phyloP scores from a whole-genome alignment of 2,888 invertebrate species.

The Drosophila neutralis region DNA sequence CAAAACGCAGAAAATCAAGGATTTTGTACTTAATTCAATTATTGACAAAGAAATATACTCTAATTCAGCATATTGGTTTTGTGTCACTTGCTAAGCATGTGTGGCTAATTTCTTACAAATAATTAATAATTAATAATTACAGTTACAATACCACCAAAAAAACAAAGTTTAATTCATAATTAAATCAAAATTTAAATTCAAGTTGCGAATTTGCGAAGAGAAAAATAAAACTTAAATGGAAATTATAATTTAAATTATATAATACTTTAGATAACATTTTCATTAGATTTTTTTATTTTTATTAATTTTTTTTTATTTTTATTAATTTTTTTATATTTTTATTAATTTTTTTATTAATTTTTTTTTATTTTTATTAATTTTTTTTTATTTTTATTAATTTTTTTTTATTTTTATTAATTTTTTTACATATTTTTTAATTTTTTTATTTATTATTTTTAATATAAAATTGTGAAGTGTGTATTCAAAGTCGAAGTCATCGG shows the following conservation, averaged over 20 bases:
- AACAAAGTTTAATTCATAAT: background rate
- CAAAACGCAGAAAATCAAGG: background rate
- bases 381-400: background rate
- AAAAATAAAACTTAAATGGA: background rate
- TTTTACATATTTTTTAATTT: too few relatives aligned
- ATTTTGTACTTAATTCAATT: background rate
- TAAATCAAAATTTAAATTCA: background rate
- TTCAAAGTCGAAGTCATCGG: background rate
- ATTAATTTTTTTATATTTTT: too few relatives aligned
- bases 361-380: background rate
- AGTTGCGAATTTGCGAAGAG: background rate
- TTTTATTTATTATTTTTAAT: background rate
- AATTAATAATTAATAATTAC: background rate
- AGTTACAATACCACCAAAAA: background rate
- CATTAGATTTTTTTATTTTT: background rate
- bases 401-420: background rate
- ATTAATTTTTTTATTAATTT: too few relatives aligned
- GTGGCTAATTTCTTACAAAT: background rate
- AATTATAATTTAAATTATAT: background rate
- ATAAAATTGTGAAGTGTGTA: background rate
- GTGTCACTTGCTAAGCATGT: background rate
- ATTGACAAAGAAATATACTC: background rate
- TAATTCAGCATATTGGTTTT: background rate
- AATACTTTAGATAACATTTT: background rate
- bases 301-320: background rate